Evolutionary conservation across 2,888 invertebrate genomes (phyloP).

Genomic region (Tuta absoluta): DNA sequence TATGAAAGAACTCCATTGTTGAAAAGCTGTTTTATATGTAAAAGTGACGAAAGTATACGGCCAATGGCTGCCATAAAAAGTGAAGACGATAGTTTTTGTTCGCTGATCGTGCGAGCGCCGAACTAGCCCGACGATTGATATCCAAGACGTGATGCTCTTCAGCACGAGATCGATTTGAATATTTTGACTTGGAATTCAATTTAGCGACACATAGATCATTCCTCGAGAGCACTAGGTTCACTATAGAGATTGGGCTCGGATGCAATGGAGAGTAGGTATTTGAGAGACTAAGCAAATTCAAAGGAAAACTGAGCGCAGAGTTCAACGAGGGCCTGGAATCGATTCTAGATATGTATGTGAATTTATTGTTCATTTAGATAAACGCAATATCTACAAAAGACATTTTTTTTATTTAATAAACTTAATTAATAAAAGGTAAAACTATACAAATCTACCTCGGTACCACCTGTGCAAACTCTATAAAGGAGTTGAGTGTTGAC

Average conservation of each 20-base stretch:
- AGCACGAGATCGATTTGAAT: slow-evolving; percentile 20
- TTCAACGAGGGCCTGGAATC: too few relatives aligned
- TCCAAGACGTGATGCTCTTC: slow-evolving; percentile 8
- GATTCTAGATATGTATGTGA: too few relatives aligned
- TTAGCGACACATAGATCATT: slow-evolving; percentile 2
- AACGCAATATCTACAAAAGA: too few relatives aligned
- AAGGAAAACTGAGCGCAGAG: too few relatives aligned
- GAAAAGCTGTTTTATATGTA: not conserved
- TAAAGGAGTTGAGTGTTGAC: too few relatives aligned
- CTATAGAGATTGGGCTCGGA: not conserved
- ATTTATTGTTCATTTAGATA: too few relatives aligned
- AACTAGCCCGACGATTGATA: slow-evolving; percentile 13
- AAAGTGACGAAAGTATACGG: not conserved
- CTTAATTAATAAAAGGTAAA: too few relatives aligned
- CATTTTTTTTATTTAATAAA: too few relatives aligned
- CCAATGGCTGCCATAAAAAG: slow-evolving; percentile 12
- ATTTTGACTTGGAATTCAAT: slow-evolving; percentile 16
- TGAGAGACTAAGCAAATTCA: too few relatives aligned
- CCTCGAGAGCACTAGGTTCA: not conserved
- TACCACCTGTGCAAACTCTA: too few relatives aligned
- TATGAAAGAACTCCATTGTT: not conserved
- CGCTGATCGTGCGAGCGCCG: slow-evolving; percentile 1
- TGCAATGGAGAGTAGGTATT: not conserved
- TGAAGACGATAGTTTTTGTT: slow-evolving; percentile 16
- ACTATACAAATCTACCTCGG: too few relatives aligned